phyloP scores from a whole-genome alignment of 1,140 invertebrate species.

The Euborellia annulipes region DNA sequence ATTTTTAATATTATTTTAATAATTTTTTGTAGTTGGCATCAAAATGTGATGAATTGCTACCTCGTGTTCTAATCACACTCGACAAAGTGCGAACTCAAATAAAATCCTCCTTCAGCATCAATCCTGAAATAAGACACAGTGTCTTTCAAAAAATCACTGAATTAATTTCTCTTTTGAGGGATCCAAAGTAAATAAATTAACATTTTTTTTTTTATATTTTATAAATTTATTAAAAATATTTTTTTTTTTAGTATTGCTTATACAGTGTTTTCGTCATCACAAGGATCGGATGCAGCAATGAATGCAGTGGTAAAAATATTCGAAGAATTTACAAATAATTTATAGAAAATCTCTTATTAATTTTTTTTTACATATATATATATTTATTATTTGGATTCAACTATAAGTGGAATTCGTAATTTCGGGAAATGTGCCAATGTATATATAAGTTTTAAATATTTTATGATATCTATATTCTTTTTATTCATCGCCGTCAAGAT shows the following conservation, averaged over 20 bases:
- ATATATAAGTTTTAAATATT: not conserved
- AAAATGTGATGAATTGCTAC: conserved; percentile 5
- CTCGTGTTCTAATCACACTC: conserved; percentile 4
- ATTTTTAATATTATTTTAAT: not conserved
- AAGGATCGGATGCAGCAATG: not conserved
- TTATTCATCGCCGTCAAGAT: not conserved
- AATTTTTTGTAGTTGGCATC: conserved; percentile 5
- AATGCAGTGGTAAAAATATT: conserved; percentile 1
- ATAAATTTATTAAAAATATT: not conserved
- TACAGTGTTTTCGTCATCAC: conserved; percentile 1
- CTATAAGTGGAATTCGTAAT: not conserved
- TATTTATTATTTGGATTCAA: no score
- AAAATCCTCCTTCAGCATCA: not conserved
- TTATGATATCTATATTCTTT: not conserved
- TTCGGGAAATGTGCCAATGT: conserved; percentile 1
- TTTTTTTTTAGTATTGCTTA: conserved; percentile 3
- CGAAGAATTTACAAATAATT: conserved; percentile 1
- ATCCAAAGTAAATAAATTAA: conserved; percentile 6
- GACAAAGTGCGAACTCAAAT: conserved; percentile 5
- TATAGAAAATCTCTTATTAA: not conserved
- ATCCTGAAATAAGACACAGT: not conserved
- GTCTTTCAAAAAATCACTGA: conserved; percentile 3
- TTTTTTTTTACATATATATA: no score
- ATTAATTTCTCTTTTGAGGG: conserved; percentile 3
- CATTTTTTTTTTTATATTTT: not conserved